Evolutionary conservation across 1,140 invertebrate genomes (phyloP).

Genomic region (Pomacea maculata): DNA sequence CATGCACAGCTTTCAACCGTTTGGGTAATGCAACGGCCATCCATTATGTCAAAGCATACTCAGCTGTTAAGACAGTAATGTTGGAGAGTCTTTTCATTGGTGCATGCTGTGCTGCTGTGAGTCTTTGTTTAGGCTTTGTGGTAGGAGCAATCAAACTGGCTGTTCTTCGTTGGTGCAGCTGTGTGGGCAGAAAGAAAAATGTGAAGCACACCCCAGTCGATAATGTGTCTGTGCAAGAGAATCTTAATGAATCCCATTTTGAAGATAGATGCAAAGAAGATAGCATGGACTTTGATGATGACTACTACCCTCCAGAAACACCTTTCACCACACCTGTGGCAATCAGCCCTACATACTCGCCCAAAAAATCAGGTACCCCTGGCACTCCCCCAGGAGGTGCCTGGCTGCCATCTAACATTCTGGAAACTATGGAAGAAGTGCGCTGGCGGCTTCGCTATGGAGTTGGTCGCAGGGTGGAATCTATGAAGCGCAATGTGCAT

Average conservation of each 20-base stretch:
- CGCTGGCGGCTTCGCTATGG: conserved; percentile 43
- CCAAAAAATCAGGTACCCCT: background rate
- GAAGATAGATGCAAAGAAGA: conserved; percentile 20
- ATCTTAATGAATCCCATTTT: background rate
- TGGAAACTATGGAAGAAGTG: conserved; percentile 56
- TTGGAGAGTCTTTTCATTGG: conserved; percentile 39
- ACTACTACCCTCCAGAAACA: conserved; percentile 20
- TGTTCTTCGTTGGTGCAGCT: conserved; percentile 14
- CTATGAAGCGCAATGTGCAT: conserved; percentile 50
- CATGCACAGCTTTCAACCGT: conserved; percentile 47
- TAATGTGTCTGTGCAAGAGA: background rate
- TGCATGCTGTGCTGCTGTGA: conserved; percentile 29
- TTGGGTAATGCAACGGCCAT: conserved; percentile 39
- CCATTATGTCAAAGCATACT: conserved; percentile 28
- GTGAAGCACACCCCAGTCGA: background rate
- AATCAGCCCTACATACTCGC: conserved; percentile 9
- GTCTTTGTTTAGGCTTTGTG: conserved; percentile 42
- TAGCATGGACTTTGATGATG: conserved; percentile 24
- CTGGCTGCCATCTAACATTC: conserved; percentile 40
- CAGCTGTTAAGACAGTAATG: conserved; percentile 24
- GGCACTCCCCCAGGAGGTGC: conserved; percentile 7
- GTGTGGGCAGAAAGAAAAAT: background rate
- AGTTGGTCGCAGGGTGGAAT: conserved; percentile 52
- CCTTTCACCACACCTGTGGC: conserved; percentile 14
- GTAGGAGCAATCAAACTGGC: conserved; percentile 42